A percentile compares a stretch with the other conserved stretches of the same genome.
phyloP scores from a whole-genome alignment of 2,113 vertebrate species.

The Entelurus aequoreus region DNA sequence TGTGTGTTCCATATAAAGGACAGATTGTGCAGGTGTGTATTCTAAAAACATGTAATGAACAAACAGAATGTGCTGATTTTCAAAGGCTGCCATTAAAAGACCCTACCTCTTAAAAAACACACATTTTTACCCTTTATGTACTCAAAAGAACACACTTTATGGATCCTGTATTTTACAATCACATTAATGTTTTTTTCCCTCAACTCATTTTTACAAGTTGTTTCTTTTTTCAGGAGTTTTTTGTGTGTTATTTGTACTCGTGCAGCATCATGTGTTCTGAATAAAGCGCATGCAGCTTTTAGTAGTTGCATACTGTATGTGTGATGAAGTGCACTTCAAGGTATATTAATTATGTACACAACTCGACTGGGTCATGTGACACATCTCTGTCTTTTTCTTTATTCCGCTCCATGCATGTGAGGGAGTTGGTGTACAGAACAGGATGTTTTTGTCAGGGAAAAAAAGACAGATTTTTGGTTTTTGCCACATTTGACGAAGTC shows the following conservation, averaged over 20 bases:
- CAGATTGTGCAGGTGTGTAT: no score
- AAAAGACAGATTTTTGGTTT: no score
- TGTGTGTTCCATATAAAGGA: no score
- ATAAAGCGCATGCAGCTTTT: background rate
- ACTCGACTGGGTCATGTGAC: conserved; percentile 5
- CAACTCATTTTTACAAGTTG: background rate
- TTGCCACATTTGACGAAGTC: no score
- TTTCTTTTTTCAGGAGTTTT: background rate
- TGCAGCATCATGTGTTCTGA: background rate
- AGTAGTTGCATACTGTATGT: no score
- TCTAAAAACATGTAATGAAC: conserved; percentile 5
- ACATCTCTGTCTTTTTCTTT: background rate
- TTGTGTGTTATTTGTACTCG: background rate
- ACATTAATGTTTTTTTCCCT: background rate
- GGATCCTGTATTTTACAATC: background rate
- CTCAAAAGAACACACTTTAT: background rate
- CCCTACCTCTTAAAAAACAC: background rate
- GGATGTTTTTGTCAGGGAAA: no score
- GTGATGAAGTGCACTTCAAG: background rate
- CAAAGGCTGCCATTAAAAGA: background rate
- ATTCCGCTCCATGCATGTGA: background rate
- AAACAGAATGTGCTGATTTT: background rate
- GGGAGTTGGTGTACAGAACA: background rate
- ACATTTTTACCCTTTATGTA: no score
- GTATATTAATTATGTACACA: conserved; percentile 3